A percentile compares a stretch with the other conserved stretches of the same genome.
These are phyloP conservation scores for Gallirallus australis DNA, from an alignment of 2,797 vertebrate species.

Conservation along the genomic window DNA sequence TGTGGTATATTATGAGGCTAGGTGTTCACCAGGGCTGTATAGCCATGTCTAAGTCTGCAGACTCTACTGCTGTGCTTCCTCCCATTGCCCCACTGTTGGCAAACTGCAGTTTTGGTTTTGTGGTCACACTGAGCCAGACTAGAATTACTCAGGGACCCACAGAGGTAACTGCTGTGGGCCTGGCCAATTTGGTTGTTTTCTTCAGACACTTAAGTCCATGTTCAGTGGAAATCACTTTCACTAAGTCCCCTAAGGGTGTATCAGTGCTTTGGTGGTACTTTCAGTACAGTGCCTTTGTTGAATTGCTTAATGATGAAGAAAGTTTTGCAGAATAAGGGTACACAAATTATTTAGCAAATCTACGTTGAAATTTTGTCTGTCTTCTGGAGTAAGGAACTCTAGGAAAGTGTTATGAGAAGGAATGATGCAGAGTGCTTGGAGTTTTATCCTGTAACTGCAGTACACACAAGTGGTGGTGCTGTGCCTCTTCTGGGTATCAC, in stretches of 20 bases:
- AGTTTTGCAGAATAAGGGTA: background rate
- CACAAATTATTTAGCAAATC: background rate
- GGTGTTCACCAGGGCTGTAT: too few species aligned
- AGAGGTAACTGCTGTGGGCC: background rate
- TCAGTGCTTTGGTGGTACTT: background rate
- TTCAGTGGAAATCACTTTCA: background rate
- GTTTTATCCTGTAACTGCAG: background rate
- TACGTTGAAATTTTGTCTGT: background rate
- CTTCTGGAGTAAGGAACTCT: background rate
- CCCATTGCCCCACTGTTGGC: background rate
- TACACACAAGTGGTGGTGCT: background rate
- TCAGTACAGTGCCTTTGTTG: background rate
- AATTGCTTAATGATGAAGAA: background rate
- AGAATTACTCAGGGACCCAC: background rate
- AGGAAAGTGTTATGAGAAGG: background rate
- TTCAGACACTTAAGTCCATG: background rate
- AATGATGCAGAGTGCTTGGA: fast-evolving
- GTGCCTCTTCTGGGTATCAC: background rate
- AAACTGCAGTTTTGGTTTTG: background rate
- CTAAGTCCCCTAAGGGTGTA: background rate
- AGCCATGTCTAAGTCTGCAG: fast-evolving
- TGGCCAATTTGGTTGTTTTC: background rate
- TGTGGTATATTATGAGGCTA: fast-evolving
- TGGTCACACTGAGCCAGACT: background rate
- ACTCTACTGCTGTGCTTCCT: background rate